A percentile compares a stretch with the other conserved stretches of the same genome.
Evolutionary conservation across 92 coral and sea anemone species (phyloP).

Genomic region (Epizoanthus stellaris): DNA sequence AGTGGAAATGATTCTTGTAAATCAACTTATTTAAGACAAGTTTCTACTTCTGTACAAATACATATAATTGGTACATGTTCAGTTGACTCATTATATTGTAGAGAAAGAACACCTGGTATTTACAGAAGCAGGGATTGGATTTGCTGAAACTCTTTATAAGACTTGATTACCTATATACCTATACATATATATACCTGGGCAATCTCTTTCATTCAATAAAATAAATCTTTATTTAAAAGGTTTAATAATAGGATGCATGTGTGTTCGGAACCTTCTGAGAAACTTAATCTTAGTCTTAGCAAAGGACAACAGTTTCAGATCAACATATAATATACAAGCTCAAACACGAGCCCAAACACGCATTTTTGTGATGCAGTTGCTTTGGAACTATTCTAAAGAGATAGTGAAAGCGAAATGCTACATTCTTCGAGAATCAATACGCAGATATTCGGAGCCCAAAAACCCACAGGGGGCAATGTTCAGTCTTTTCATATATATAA

Average conservation of each 20-base stretch:
- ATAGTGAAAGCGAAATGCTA: background rate
- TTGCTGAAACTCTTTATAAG: too few species aligned
- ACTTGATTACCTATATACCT: too few species aligned
- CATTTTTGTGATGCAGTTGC: background rate
- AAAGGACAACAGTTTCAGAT: background rate
- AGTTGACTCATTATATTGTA: too few species aligned
- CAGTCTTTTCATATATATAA: conserved; percentile 5
- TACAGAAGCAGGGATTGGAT: too few species aligned
- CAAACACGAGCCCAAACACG: background rate
- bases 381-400: background rate
- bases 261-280: conserved; percentile 9
- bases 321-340: background rate
- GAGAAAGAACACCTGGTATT: too few species aligned
- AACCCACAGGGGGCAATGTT: conserved; percentile 14
- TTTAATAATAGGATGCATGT: conserved; percentile 8
- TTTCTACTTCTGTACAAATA: too few species aligned
- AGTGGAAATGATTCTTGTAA: too few species aligned
- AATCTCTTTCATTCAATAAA: background rate
- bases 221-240: background rate
- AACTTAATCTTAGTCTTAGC: background rate
- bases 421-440: background rate
- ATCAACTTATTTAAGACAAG: too few species aligned
- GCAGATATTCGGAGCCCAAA: background rate
- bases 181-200: too few species aligned
- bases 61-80: too few species aligned